Evolutionary conservation across 2,797 vertebrate species (phyloP), one percentile per base, ranked within the genome.

Genomic region (Argyrosomus regius): DNA sequence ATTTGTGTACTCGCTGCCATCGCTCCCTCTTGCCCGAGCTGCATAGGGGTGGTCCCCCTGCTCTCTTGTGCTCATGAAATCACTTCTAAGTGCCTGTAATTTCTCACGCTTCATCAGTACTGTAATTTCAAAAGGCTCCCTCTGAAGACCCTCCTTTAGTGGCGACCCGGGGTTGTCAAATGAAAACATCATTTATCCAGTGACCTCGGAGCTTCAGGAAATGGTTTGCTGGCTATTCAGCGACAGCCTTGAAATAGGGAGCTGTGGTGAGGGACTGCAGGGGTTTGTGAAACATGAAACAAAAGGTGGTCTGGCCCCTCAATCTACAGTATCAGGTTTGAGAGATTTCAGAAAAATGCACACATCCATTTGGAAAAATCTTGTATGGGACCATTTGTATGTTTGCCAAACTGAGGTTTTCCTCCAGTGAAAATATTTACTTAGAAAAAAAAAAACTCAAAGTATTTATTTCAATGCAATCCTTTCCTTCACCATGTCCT

Each of bases 391-490:
- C 91, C 90, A 91, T 89, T 88, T 93, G 89, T 92, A 82, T 86
- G 85, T 91, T 91, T 91, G 93, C 93, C 95, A 94, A 92, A 90
- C 78, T 88, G 88, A 94, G 93, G 93, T 93, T 94, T 94, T 87
- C 84, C 85, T 92, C 88, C 85, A 94, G 88, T 89, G 91, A 95
- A 95, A 95, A 96, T 94, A 95, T 95, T 95, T 94, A 91, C 87
- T 91, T 83, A 76, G 83, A 91, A 91, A 93, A 90, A 92, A 88
- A 88, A 72, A 87, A 81, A 82, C 80, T 83, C 78, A 92, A 88
- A 91, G 91, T 92, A 94, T 95, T 94, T 93, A 93, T 94, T 93
- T 94, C 93, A 93, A 81, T 78, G 87, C 86, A 83, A 72, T 91
- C 86, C 80, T 91, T 88, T 90, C 84, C 88, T 91, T 88, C 84